A percentile compares a stretch with the other conserved stretches of the same genome.
These are phyloP conservation scores for Pipistrellus pygmaeus DNA, from an alignment of 2,797 vertebrate species.

Conservation along the genomic window DNA sequence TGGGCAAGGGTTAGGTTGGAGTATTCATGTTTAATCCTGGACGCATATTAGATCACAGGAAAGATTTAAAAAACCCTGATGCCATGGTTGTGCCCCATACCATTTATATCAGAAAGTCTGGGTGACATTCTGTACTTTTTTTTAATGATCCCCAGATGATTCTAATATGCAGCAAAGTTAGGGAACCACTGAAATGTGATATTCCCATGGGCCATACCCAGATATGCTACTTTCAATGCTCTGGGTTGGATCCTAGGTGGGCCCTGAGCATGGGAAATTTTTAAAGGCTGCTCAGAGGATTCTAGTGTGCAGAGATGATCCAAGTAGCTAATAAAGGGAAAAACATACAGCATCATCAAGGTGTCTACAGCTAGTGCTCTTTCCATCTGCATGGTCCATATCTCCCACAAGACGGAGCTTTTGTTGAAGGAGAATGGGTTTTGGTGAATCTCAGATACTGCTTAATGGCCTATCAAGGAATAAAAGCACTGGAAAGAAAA, in stretches of 20 bases:
- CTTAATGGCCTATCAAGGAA: neutral
- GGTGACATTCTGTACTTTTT: neutral
- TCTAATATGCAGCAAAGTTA: neutral
- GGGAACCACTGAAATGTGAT: neutral
- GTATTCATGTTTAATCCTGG: neutral
- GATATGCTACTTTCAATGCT: neutral
- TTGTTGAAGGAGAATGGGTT: neutral
- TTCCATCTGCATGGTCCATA: neutral
- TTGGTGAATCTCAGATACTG: neutral
- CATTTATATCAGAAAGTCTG: neutral
- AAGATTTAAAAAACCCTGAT: neutral
- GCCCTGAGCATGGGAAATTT: neutral
- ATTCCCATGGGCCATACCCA: neutral
- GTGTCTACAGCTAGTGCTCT: neutral
- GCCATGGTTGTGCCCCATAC: neutral
- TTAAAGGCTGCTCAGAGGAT: constrained; percentile 4
- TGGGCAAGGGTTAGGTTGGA: neutral
- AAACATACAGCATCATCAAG: neutral
- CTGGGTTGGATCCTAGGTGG: neutral
- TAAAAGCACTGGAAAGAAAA: neutral
- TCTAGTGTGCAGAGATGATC: neutral
- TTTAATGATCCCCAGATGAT: neutral
- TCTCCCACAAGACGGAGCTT: neutral
- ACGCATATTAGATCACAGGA: neutral
- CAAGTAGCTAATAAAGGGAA: neutral